A percentile compares a stretch with the other conserved stretches of the same genome.
phyloP scores from a whole-genome alignment of 2,797 vertebrate species.

The Gambelia wislizenii region DNA sequence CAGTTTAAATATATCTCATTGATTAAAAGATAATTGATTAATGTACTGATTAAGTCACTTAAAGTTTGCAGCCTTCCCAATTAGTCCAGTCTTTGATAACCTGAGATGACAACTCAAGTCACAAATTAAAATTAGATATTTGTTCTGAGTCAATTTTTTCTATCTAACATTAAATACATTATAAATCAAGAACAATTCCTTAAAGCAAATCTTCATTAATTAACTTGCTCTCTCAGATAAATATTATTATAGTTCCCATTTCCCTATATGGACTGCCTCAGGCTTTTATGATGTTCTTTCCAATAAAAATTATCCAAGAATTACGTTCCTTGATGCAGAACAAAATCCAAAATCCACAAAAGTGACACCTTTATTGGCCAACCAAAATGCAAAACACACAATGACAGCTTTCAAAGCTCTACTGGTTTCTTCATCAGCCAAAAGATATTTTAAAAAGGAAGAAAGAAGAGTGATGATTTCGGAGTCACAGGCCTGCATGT shows the following conservation, averaged over 20 bases:
- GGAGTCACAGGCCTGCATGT: too few relatives aligned
- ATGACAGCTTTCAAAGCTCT: too few relatives aligned
- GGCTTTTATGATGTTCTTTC: constrained; percentile 31
- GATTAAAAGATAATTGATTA: neutral
- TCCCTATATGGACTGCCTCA: constrained; percentile 45
- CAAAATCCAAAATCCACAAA: too few relatives aligned
- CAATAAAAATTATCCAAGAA: constrained; percentile 62
- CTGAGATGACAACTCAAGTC: constrained; percentile 45
- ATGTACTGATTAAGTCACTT: neutral
- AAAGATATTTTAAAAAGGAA: too few relatives aligned
- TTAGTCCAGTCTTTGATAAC: neutral
- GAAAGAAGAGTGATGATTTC: too few relatives aligned
- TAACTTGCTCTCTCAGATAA: constrained; percentile 52
- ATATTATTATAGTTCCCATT: constrained; percentile 61
- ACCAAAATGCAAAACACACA: too few relatives aligned
- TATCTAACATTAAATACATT: constrained; percentile 56
- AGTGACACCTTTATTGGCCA: too few relatives aligned
- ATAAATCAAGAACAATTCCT: constrained; percentile 56
- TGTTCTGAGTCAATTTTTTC: constrained; percentile 64
- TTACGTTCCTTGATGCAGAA: too few relatives aligned
- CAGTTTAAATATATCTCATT: neutral
- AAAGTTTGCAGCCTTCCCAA: neutral
- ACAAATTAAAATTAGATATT: constrained; percentile 60
- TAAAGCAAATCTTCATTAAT: constrained; percentile 53
- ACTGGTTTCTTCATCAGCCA: too few relatives aligned